Evolutionary conservation across 2,888 invertebrate genomes (phyloP).

Genomic region (Synergus umbraculus): DNA sequence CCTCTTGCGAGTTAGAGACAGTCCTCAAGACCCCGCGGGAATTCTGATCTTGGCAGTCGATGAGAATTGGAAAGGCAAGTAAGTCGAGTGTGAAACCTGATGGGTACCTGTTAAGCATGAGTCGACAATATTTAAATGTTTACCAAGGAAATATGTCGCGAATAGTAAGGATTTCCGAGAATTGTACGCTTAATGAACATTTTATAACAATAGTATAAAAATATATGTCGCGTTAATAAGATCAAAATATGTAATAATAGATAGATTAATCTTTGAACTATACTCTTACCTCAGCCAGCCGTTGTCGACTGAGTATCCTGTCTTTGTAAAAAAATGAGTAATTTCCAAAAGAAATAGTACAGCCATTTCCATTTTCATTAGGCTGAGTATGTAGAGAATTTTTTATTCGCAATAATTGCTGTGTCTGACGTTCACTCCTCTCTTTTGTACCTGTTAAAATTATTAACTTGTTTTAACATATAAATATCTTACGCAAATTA

Average conservation of each 20-base stretch:
- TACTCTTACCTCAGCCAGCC: constrained; percentile 64
- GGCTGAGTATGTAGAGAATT: constrained; percentile 14
- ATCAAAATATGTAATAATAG: not conserved
- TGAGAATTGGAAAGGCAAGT: constrained; percentile 69
- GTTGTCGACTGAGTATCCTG: constrained; percentile 67
- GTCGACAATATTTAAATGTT: not conserved
- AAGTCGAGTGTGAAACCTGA: constrained; percentile 66
- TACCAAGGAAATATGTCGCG: not conserved
- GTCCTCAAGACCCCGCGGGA: constrained; percentile 69
- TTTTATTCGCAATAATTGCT: not conserved
- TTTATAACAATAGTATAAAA: constrained; percentile 2
- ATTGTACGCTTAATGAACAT: not conserved
- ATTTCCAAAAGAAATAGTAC: constrained; percentile 25
- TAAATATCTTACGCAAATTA: not conserved
- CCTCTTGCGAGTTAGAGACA: constrained; percentile 61
- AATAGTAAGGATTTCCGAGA: not conserved
- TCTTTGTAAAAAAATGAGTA: constrained; percentile 66
- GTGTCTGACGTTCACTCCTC: not conserved
- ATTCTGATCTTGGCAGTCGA: constrained; percentile 62
- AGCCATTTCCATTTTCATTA: constrained; percentile 1
- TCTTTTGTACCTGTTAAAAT: constrained; percentile 13
- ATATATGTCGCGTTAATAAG: not conserved
- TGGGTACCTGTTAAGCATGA: constrained; percentile 62
- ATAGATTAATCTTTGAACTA: constrained; percentile 31
- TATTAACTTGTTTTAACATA: constrained; percentile 26